Evolutionary conservation across 2,797 vertebrate genomes (phyloP), one percentile per base, ranked within the genome.

Genomic region (Sebastes nivosus): DNA sequence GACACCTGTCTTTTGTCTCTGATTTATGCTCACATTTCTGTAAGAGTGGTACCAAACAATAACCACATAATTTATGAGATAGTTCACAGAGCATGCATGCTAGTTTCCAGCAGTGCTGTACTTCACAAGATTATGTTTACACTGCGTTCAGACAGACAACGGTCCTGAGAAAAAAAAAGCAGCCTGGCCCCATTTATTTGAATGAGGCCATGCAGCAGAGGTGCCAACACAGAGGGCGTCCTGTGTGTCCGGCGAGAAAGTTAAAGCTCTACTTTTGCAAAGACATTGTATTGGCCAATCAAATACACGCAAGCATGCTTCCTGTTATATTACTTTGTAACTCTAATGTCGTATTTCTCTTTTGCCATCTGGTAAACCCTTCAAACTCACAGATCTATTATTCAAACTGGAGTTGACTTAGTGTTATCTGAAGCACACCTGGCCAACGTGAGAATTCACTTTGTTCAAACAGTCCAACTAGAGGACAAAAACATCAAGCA

Each of bases 1-100:
- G 96, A 98, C 92, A 95, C 50, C 73, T 87, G 93, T 88, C 95
- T 96, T 93, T 64, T 84, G 85, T 94, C 93, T 90, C 69, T 94
- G 90, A 90, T 95, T 81, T 85, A 93, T 76, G 12, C 89, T 38
- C 30, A 58, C 29, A 64, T 32, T 42, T 52, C 12, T 8, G 29
- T 58, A 36, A 38, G 5, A 42, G 6, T 25, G 12, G 14, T 61
- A 59, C 13, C 13, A 25, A 67, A 60, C 54, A 57, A 32, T 20
- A n/a, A 30, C 46, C 13, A 42, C 27, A n/a, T 69, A 8, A 65
- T 73, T 65, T 65, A 58, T 20, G 61, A 20, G 46, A 65, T 67
- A 57, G 55, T 67, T 72, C 32, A 61, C 73, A 54, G 38, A 71
- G 22, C 60, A 22, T 22, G 34, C 27, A 64, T 59, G 60, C n/a